phyloP scores from a whole-genome alignment of 2,888 invertebrate species.

The Auanema freiburgensis region DNA sequence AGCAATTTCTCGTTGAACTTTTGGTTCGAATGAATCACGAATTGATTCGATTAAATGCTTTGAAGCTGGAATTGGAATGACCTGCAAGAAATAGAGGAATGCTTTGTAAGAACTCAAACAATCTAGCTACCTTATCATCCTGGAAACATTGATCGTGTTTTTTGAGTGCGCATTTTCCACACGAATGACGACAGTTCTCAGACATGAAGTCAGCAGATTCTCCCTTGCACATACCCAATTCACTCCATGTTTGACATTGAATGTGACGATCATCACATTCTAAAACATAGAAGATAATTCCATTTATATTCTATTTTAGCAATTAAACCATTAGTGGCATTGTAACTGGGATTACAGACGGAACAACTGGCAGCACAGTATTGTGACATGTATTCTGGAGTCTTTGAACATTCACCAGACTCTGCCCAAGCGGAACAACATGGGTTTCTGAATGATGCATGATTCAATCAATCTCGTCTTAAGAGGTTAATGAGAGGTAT shows the following conservation, averaged over 20 bases:
- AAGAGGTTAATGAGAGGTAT: neutral
- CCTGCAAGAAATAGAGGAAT: constrained; percentile 14
- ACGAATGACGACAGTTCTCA: constrained; percentile 59
- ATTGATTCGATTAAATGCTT: constrained; percentile 38
- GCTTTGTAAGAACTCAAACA: neutral
- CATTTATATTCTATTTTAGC: neutral
- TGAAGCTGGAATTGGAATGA: constrained; percentile 25
- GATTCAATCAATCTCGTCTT: neutral
- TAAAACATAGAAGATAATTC: constrained; percentile 23
- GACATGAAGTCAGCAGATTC: constrained; percentile 53
- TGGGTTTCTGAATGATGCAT: constrained; percentile 32
- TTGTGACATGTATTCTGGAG: constrained; percentile 57
- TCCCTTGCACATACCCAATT: constrained; percentile 43
- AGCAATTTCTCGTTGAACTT: constrained; percentile 24
- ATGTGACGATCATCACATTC: constrained; percentile 59
- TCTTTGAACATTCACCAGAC: constrained; percentile 47
- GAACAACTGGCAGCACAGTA: constrained; percentile 57
- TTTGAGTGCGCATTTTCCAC: constrained; percentile 45
- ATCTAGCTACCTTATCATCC: constrained; percentile 37
- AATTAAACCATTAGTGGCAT: constrained; percentile 44
- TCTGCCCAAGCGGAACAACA: constrained; percentile 60
- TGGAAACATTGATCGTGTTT: constrained; percentile 34
- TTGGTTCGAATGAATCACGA: constrained; percentile 37
- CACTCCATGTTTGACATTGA: constrained; percentile 46
- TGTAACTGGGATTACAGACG: constrained; percentile 53